Evolutionary conservation across 2,888 invertebrate species (phyloP), one percentile per base, ranked within the genome.

Genomic region (Aphodius granarius): DNA sequence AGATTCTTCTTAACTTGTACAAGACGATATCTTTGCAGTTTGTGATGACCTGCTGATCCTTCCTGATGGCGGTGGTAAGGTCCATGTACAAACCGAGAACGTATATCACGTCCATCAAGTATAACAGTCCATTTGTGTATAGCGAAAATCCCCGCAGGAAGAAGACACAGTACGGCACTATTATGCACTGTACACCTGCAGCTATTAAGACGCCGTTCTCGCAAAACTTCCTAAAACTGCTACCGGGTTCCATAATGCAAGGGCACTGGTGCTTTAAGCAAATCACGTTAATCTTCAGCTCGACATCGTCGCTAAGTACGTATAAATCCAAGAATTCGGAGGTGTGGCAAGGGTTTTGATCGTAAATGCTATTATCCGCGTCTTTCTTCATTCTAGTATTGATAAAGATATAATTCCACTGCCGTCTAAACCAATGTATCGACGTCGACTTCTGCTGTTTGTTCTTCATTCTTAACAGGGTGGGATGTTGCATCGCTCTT

Each of bases 161-260:
- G 17, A 78, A 78, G 3, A 78, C 76, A 9, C 23, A 77, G 23
- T 77, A 79, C 5, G 80, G 80, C 2, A 79, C 72, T 1, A 78
- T 72, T 6, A 77, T 62, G n/a, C 74, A 72, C 62, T 79, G 77
- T 6, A 76, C 15, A 5, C 70, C 70, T n/a, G 75, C 74, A 9
- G 64, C 74, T 4, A 63, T 63, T 5, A 79, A 66, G 22, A 78
- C 75, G 2, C 79, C 0, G 17, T 78, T 43, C 13, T 77, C 72
- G 5, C 70, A 75, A 66, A 78, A 80, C 1, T 63, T 64, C 5
- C 88, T 88, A 1, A 90, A 86, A 64, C 86, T 84, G 73, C 89
- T 89, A 22, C 88, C 84, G 0, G 86, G 85, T 84, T 89, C 88
- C 76, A 90, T 82, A 74, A 90, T 88, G 87, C 89, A 89, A 0